Evolutionary conservation across 2,797 vertebrate genomes (phyloP), one percentile per base, ranked within the genome.

Genomic region (Mus minutoides): DNA sequence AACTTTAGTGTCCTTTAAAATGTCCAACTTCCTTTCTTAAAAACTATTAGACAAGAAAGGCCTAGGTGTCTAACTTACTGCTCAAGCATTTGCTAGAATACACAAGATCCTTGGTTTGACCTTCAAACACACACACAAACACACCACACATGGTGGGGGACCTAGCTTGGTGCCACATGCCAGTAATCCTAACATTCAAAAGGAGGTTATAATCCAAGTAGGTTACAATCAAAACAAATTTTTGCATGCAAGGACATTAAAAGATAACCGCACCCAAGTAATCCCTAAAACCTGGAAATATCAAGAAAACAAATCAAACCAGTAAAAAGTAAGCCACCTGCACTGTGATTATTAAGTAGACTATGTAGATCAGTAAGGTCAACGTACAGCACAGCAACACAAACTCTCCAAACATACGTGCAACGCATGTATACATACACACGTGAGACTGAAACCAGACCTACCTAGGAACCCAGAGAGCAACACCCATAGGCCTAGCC

Each of bases 231-330:
- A 40, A 92, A 92, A 78, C 8, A 26, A 69, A n/a, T 31, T 90
- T 62, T 49, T 62, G 31, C 34, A 40, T 4, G 5, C 9, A 87
- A 84, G 62, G 11, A 67, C 26, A 52, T 82, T 43, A 71, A 88
- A 90, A 92, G 37, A 79, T 60, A 88, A 82, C 46, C n/a, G 80
- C 16, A n/a, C n/a, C 60, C 52, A 91, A 77, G 46, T 85, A 91
- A n/a, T 54, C 93, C 22, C 31, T 90, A 85, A 78, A 85, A 62
- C 62, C 62, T 19, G 9, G 46, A 29, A 79, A 16, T 46, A n/a
- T 8, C n/a, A 77, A 73, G 14, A 26, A 82, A 89, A 62, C 9
- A 84, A 93, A 49, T 26, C 14, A 89, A 94, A 54, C 4, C 43
- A 34, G 9, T n/a, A 29, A 69, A 86, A 86, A 79, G 54, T 12